These are phyloP conservation scores for Paratilapia polleni DNA, from an alignment of 2,113 vertebrate genomes.

Conservation along the genomic window DNA sequence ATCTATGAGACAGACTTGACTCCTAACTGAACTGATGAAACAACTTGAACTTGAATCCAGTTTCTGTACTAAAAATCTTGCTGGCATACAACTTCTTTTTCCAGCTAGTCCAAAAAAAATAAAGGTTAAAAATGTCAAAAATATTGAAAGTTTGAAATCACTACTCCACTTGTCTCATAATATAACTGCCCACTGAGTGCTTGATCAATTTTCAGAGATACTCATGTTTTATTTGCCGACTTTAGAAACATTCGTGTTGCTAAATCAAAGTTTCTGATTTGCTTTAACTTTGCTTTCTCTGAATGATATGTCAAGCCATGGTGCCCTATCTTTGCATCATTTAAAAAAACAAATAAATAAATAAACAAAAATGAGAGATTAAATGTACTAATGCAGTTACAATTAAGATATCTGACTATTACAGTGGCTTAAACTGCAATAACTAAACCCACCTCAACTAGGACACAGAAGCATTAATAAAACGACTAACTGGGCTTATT, in stretches of 20 bases:
- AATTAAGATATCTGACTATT: background rate
- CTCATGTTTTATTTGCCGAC: background rate
- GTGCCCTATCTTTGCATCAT: background rate
- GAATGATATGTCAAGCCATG: background rate
- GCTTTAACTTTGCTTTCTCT: background rate
- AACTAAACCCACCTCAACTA: background rate
- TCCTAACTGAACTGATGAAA: too few relatives aligned
- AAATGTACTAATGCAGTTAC: too few relatives aligned
- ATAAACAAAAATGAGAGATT: too few relatives aligned
- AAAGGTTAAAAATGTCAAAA: background rate
- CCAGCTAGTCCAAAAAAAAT: too few relatives aligned
- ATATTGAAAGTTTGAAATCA: too few relatives aligned
- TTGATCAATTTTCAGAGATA: background rate
- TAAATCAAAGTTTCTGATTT: background rate
- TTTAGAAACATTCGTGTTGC: background rate
- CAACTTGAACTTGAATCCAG: too few relatives aligned
- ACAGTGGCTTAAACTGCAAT: background rate
- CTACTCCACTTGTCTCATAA: background rate
- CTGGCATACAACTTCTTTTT: too few relatives aligned
- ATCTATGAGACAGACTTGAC: background rate
- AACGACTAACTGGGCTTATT: background rate
- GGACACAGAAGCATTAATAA: background rate
- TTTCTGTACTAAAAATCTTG: too few relatives aligned
- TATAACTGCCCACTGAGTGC: background rate
- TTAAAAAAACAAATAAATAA: too few relatives aligned